Evolutionary conservation across 1,140 invertebrate genomes (phyloP), one percentile per base, ranked within the genome.

Genomic region (Drosophila lini): DNA sequence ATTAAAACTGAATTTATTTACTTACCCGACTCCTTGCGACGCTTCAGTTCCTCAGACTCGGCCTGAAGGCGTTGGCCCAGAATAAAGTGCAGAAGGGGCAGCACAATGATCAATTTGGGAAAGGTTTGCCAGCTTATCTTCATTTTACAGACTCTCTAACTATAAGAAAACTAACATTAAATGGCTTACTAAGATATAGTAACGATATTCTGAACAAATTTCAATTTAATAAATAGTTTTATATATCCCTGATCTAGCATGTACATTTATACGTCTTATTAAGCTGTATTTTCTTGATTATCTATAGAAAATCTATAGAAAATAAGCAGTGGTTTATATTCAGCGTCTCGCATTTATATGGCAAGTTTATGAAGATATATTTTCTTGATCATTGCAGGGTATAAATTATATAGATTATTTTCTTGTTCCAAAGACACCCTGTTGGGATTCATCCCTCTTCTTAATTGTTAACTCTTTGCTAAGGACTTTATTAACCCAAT

Each of bases 401-500:
- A 40, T 19, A 19, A 19, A 19, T 19, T 19, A 19, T 15, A 40
- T 40, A 22, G 22, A 22, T 22, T 22, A 28, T 28, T 5, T 34
- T 32, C 3, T 11, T 15, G 1, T 53, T 9, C 0, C 2, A 44
- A n/a, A 28, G 28, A 25, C 83, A 86, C 83, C 83, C 83, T 88
- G 63, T 86, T 60, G 15, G 3, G 0, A 2, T 25, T 44, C 22
- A 57, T 34, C 45, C 53, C 64, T 41, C 57, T 68, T 44, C 69
- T 83, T 88, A 78, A 74, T 83, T 82, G 64, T 83, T 88, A 83
- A 77, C 60, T 83, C 80, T 60, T 62, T 58, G 68, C 56, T 68
- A 83, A 83, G 61, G 68, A 88, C 80, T 86, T 88, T 82, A 88
- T 86, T 86, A 88, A 71, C 45, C 48, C 55, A 58, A 53, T 44